Evolutionary conservation across 2,888 invertebrate species (phyloP).

Genomic region (Nomada flava): DNA sequence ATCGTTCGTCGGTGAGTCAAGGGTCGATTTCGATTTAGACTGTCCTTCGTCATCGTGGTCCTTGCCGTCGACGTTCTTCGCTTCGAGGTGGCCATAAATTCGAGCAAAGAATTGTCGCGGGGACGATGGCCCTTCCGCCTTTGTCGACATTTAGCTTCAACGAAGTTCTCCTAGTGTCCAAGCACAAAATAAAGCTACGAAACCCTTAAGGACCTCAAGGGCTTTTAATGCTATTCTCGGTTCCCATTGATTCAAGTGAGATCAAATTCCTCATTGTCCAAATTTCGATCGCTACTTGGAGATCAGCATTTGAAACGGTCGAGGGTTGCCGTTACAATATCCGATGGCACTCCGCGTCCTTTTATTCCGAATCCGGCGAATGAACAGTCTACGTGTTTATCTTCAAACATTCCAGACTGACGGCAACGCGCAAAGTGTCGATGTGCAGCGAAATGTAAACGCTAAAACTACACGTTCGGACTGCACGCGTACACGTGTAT

Average conservation of each 20-base stretch:
- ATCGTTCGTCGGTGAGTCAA: conserved; percentile 55
- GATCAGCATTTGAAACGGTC: background rate
- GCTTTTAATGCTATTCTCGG: background rate
- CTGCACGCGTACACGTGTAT: background rate
- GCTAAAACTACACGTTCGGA: background rate
- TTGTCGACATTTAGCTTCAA: conserved; percentile 72
- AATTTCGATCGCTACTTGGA: background rate
- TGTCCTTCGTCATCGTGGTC: conserved; percentile 62
- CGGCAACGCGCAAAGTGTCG: background rate
- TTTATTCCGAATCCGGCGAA: background rate
- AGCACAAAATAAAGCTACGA: background rate
- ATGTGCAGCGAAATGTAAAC: background rate
- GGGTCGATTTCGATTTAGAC: conserved; percentile 35
- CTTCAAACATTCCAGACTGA: background rate
- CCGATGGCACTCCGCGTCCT: background rate
- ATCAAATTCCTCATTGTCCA: conserved; percentile 12
- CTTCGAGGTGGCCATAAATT: conserved; percentile 91
- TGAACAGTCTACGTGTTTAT: background rate
- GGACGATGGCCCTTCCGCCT: conserved; percentile 87
- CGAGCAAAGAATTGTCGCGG: conserved; percentile 93
- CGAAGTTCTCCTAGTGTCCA: background rate
- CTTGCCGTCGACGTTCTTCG: conserved; percentile 63
- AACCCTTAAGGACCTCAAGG: background rate
- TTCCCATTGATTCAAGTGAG: background rate
- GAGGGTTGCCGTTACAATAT: background rate